Evolutionary conservation across 30 jellyfish, hydroid and myxozoan genomes (phyloP), one percentile per base, ranked within the genome.

Genomic region (Euphysa ruthae): DNA sequence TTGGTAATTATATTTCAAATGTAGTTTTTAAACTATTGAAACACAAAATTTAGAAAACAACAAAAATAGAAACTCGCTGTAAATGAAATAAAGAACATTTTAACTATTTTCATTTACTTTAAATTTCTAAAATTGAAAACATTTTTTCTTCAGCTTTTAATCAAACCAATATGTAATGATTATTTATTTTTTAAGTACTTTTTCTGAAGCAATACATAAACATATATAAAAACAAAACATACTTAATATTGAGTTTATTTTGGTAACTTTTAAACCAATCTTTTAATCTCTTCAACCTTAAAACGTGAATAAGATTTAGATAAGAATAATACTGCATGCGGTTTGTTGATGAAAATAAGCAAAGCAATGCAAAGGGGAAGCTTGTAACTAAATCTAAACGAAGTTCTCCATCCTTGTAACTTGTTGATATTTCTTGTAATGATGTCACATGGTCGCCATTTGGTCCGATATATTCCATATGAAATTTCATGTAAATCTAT

Each of bases 401-500:
- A 79, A 83, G 76, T 61, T 83, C 60, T 19, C 95, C 95, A 2
- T 54, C 32, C 52, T 58, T 16, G 56, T 83, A 83, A 43, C 57
- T 82, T n/a, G 27, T 33, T 68, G 43, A 68, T 51, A 73, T 68
- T 49, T 75, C 19, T 31, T 76, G 70, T 55, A 35, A 56, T 29
- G 58, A 75, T 4, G 61, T 70, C 16, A 75, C 79, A n/a, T 34
- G 62, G 10, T 83, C 93, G 6, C 79, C 83, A 43, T 43, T 71
- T 46, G 27, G 70, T 21, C 72, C 35, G 26, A 44, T 8, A 75
- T 70, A 76, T 14, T 69, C 24, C 73, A 70, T 60, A 74, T 83
- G 95, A 29, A 83, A 83, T 33, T 83, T 83, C 63, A 83, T 34
- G 58, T 38, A 83, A 26, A 83, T 83, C 95, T 83, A 65, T 12